Evolutionary conservation across 2,888 invertebrate genomes (phyloP), one percentile per base, ranked within the genome.

Genomic region (Amblyteles armatorius): DNA sequence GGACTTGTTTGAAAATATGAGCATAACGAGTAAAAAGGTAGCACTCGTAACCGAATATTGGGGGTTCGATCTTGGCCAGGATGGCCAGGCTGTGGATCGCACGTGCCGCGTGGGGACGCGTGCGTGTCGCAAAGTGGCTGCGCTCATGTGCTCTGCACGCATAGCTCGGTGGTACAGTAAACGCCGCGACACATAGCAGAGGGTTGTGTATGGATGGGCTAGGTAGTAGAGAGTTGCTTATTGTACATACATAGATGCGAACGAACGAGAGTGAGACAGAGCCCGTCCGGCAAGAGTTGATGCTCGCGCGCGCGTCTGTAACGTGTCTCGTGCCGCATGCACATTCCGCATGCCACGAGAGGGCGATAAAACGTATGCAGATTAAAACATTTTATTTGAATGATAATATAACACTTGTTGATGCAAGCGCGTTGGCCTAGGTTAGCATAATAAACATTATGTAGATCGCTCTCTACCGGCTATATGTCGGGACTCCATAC

Each of bases 301-400:
- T 22, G 57, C 22, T 57, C 44, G 80, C 22, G 78, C 40, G 78
- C 55, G 48, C 89, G 89, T 89, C 89, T 90, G 90, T 88, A 87
- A 88, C 91, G 91, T 91, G 92, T 92, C 91, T 91, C 91, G 92
- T 91, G 92, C 90, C 91, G 90, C 88, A 88, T 90, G 89, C 89
- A 90, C 91, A 91, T 92, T 92, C 91, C 91, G 92, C 91, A 90
- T 90, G 90, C 91, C 90, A 90, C 90, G 90, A 92, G 93, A 92
- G 93, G 91, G 91, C 92, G 93, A 93, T 93, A 93, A 93, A 93
- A 93, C 93, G 93, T 93, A 93, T 93, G 93, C 93, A 93, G 93
- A 93, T 93, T 93, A 93, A 93, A 93, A 93, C 93, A 93, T 93
- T 93, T 93, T 93, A 93, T 93, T 93, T 93, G 93, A 93, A 93